Percentiles rank a stretch among this genome's conserved stretches.
These are phyloP conservation scores for Deladenus siricidicola DNA, from an alignment of 2,888 invertebrate species.

Conservation along the genomic window DNA sequence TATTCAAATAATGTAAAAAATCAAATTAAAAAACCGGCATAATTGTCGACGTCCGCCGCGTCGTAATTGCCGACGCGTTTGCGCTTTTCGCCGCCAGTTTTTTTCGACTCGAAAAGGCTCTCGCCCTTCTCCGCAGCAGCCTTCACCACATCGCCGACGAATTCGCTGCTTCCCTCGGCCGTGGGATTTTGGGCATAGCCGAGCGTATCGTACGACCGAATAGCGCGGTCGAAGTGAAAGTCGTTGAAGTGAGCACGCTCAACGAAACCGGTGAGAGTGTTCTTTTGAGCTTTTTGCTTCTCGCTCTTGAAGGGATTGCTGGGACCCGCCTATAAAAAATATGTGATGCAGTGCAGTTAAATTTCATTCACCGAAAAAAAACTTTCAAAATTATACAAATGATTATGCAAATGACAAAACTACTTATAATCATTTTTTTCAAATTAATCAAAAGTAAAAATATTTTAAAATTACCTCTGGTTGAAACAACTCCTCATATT, in stretches of 20 bases:
- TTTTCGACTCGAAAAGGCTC: slow-evolving; percentile 73
- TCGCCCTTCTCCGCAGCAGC: slow-evolving; percentile 37
- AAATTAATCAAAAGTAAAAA: too few relatives aligned
- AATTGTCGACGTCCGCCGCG: slow-evolving; percentile 84
- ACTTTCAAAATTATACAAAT: too few relatives aligned
- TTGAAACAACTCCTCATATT: slow-evolving; percentile 84
- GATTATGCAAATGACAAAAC: too few relatives aligned
- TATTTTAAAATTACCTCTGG: slow-evolving; percentile 27
- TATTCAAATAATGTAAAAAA: too few relatives aligned
- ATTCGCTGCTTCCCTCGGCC: slow-evolving; percentile 59
- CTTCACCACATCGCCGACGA: slow-evolving; percentile 44
- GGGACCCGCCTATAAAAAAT: slow-evolving; percentile 64
- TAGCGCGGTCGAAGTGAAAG: slow-evolving; percentile 60
- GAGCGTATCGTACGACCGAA: slow-evolving; percentile 48
- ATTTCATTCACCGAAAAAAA: too few relatives aligned
- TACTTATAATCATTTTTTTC: too few relatives aligned
- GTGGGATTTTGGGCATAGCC: slow-evolving; percentile 88
- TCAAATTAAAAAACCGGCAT: slow-evolving; percentile 66
- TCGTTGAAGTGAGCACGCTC: slow-evolving; percentile 90
- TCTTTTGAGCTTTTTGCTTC: slow-evolving; percentile 77
- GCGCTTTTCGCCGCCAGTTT: slow-evolving; percentile 55
- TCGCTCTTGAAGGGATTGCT: slow-evolving; percentile 84
- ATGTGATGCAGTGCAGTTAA: too few relatives aligned
- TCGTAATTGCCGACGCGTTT: slow-evolving; percentile 80
- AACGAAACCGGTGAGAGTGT: slow-evolving; percentile 84